Evolutionary conservation across 2,113 vertebrate genomes (phyloP), one percentile per base, ranked within the genome.

Genomic region (Corvus moneduloides): DNA sequence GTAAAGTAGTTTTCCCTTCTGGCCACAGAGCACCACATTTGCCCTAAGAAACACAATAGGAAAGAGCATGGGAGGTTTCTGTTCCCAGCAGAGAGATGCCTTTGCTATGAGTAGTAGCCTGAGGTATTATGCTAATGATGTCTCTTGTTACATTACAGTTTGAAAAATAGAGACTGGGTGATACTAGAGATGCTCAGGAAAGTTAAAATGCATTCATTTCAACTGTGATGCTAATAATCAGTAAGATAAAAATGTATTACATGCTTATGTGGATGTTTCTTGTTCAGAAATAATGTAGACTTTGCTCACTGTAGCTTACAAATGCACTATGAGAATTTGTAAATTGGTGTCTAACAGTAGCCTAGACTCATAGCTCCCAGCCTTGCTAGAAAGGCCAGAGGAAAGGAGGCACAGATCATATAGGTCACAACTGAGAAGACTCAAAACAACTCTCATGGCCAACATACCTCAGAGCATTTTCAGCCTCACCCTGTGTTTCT

Each of bases 191-290:
- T 76, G 62, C 22, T 83, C 51, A 58, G 58, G 51, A 63, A 86
- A 90, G 59, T 86, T 84, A 77, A 95, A 95, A 85, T 73, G 44
- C 41, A 35, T 69, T 93, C 66, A 82, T 75, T 83, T n/a, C 44
- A 61, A 46, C 54, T 21, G 44, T 35, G 41, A 66, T 79, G 67
- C 54, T 90, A 81, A 83, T 88, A 83, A 76, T 43, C 41, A 75
- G 24, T 62, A 76, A 12, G 41, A 76, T 69, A 73, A 88, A 79
- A 94, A 89, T 84, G 85, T 30, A 17, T 59, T 37, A 11, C 17
- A 8, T 85, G 58, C n/a, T 61, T 54, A 80, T 41, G 68, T 59
- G 30, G 33, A 73, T 59, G 33, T 80, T 76, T 66, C 72, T 51
- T 46, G 28, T 55, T 94, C 59, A 56, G 64, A 88, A 92, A 59